Base-by-base conservation (phyloP, 1,140 invertebrate genomes). In the Leptopilina boulardi region DNA sequence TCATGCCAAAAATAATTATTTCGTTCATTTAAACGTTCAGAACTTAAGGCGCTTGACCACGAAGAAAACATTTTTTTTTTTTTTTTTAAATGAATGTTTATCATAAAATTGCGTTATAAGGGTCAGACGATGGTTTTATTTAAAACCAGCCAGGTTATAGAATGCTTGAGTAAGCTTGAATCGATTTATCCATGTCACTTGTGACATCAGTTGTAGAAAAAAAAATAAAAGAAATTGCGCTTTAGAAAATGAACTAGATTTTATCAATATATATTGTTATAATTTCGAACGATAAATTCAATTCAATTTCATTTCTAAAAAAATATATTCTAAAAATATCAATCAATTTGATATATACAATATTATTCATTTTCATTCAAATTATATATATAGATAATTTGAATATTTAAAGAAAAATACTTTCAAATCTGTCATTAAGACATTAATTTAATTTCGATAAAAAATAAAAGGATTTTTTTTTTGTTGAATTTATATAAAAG, bases 111-210 rank as follows among this genome's bases (percentile, higher is more conserved):
- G 13, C 21, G 21, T 10, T 3, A 26, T 23, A 13, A 26, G 19
- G 56, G 21, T 59, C 13, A 21, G 13, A 38, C 11, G 9, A 26
- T 59, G 21, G 23, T 21, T 66, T 66, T 66, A 66, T 66, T 66
- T 66, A 1, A 66, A 66, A 56, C 19, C 23, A 21, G 5, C 9
- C 21, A 66, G 2, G 10, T 13, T 54, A 54, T 26, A 66, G 56
- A 66, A 66, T 66, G 10, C 23, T 66, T 66, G 23, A 66, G 23
- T 66, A 66, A 66, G 56, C 23, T 5, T 26, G 2, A 66, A 66
- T 66, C 56, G 56, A 26, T 66, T 51, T 66, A 66, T 26, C 13
- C 56, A 30, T 23, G 21, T 66, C 15, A 66, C 56, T 66, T 66
- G 56, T 15, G 15, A 19, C 47, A 54, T 54, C 18, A 19, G 47